Evolutionary conservation across 2,797 vertebrate species (phyloP), one percentile per base, ranked within the genome.

Genomic region (Spinibarbus caldwelli): DNA sequence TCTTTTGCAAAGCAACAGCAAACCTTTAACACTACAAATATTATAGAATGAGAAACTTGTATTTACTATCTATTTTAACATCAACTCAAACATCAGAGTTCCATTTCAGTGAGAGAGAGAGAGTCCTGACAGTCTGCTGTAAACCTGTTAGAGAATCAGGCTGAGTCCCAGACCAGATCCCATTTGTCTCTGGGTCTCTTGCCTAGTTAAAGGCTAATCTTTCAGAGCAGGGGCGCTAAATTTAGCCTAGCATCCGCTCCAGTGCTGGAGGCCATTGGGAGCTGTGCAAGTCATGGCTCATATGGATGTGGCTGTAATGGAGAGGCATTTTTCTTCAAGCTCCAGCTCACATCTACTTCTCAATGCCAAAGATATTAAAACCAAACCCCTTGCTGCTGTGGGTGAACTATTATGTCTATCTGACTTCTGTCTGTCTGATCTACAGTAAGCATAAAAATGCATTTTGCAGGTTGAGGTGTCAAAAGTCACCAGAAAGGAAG

Each of bases 301-400:
- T 94, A 93, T 91, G 91, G 92, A 93, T 92, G 89, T 90, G 68
- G 80, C 75, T 89, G 84, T 94, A 94, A 95, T 95, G 91, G 90
- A 91, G 86, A 91, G 91, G 90, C 90, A 91, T 93, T 90, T 91
- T 90, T 93, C 91, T 92, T 77, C 64, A 57, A 90, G 87, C 87
- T 89, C 88, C 88, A 0, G 23, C 89, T 92, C 89, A 89, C 71
- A 80, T 80, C 52, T 62, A 77, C 43, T 47, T 72, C 57, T 70
- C 31, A 57, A 77, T 54, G 36, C 45, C 29, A 71, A 36, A 66
- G 12, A 52, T 41, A 68, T 68, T 29, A 68, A 78, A 45, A 85
- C 68, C 36, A 83, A 15, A 45, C 15, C 9, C 54, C 67, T 77
- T 81, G 67, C 78, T 59, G 57, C 45, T 73, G 10, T 57, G 52